These are phyloP conservation scores for Eriosoma lanigerum DNA, from an alignment of 1,140 invertebrate genomes.

Conservation along the genomic window DNA sequence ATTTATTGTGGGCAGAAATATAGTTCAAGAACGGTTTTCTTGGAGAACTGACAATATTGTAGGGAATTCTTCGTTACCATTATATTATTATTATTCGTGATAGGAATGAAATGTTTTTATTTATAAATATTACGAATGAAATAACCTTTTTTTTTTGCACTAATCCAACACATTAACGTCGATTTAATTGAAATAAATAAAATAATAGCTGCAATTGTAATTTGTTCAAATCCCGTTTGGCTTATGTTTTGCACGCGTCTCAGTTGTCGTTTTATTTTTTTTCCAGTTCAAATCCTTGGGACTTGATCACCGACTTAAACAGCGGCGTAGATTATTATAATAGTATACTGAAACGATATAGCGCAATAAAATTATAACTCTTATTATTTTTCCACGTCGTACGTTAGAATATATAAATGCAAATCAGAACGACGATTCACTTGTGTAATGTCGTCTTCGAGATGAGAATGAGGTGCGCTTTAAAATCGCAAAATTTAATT, in stretches of 20 bases:
- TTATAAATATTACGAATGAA: too few relatives aligned
- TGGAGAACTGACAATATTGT: too few relatives aligned
- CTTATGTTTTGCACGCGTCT: background rate
- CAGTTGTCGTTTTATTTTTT: background rate
- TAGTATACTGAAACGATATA: background rate
- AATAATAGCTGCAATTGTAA: background rate
- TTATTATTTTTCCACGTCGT: too few relatives aligned
- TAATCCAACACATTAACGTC: too few relatives aligned
- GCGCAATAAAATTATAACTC: slow-evolving; percentile 21
- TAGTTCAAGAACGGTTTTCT: background rate
- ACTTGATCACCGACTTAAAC: background rate
- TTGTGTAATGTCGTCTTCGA: background rate
- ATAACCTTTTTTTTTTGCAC: too few relatives aligned
- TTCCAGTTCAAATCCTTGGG: background rate
- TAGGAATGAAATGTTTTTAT: too few relatives aligned
- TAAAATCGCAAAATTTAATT: background rate
- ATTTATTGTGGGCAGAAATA: background rate
- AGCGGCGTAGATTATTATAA: background rate
- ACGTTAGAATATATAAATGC: too few relatives aligned
- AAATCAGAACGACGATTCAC: background rate
- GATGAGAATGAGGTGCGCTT: background rate
- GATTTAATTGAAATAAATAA: background rate
- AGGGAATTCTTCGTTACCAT: too few relatives aligned
- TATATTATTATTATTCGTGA: too few relatives aligned
- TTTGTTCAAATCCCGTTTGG: background rate